Evolutionary conservation across 2,888 invertebrate species (phyloP).

Genomic region (Actias luna): DNA sequence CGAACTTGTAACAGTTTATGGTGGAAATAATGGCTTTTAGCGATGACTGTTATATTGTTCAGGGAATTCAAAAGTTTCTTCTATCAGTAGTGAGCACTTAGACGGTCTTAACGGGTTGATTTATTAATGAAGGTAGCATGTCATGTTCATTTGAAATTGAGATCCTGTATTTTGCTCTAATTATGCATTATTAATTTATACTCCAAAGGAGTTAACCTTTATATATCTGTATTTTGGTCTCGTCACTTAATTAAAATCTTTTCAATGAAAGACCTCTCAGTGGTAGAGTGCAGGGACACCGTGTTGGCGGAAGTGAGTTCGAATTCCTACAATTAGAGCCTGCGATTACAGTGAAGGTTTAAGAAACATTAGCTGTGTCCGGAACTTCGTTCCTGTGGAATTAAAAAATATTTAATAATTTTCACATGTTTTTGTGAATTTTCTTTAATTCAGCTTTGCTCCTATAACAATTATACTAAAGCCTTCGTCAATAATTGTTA

Average conservation of each 20-base stretch:
- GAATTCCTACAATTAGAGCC: no score
- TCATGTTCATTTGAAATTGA: not conserved
- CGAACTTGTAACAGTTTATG: not conserved
- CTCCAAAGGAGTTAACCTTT: not conserved
- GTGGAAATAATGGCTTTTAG: not conserved
- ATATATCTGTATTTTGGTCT: not conserved
- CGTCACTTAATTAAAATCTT: not conserved
- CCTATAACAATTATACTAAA: no score
- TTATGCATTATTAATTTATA: not conserved
- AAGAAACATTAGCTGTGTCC: no score
- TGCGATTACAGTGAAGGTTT: no score
- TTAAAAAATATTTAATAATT: no score
- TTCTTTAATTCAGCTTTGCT: no score
- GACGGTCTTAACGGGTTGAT: not conserved
- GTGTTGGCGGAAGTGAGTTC: no score
- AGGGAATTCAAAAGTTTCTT: constrained; percentile 5
- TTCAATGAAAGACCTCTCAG: no score
- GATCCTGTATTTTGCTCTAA: not conserved
- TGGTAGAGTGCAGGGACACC: no score
- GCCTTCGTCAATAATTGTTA: no score
- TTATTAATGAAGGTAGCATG: constrained; percentile 4
- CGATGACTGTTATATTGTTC: constrained; percentile 1
- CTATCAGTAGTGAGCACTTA: not conserved
- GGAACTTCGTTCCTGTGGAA: no score
- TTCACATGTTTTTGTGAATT: no score